These are phyloP conservation scores for Macroglossus sobrinus DNA, from an alignment of 2,113 vertebrate genomes.

Conservation along the genomic window DNA sequence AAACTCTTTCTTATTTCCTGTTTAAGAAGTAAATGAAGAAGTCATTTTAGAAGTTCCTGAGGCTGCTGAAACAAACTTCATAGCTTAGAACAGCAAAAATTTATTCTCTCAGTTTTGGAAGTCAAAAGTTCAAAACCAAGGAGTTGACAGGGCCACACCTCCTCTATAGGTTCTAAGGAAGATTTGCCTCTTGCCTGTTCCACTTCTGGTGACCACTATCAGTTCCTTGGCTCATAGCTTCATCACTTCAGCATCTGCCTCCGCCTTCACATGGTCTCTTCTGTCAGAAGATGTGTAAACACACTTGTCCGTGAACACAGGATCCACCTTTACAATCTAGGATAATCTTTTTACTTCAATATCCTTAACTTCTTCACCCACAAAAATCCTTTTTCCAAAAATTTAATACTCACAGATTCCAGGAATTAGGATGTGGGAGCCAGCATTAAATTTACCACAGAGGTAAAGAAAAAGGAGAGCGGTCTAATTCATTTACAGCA, in stretches of 20 bases:
- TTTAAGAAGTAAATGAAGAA: not conserved
- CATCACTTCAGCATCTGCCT: not conserved
- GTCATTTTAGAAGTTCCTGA: not conserved
- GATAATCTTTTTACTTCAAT: not conserved
- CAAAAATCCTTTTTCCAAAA: not conserved
- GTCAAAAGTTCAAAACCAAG: not conserved
- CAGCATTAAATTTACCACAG: not conserved
- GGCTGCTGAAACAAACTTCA: not conserved
- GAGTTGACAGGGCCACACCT: not conserved
- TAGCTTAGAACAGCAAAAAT: not conserved
- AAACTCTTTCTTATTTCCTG: not conserved
- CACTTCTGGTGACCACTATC: not conserved
- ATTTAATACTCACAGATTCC: not conserved
- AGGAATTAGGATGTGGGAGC: not conserved
- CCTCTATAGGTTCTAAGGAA: not conserved
- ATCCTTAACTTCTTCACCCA: not conserved
- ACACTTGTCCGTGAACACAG: not conserved
- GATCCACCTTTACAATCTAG: not conserved
- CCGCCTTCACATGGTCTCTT: not conserved
- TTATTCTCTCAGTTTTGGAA: not conserved
- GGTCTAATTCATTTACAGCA: not conserved
- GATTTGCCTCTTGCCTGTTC: not conserved
- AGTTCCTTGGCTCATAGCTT: not conserved
- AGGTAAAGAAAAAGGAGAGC: not conserved
- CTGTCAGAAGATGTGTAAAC: not conserved